Percentiles rank a stretch among this genome's conserved stretches.
Evolutionary conservation across 2,888 invertebrate species (phyloP).

Genomic region (Volucella bombylans): DNA sequence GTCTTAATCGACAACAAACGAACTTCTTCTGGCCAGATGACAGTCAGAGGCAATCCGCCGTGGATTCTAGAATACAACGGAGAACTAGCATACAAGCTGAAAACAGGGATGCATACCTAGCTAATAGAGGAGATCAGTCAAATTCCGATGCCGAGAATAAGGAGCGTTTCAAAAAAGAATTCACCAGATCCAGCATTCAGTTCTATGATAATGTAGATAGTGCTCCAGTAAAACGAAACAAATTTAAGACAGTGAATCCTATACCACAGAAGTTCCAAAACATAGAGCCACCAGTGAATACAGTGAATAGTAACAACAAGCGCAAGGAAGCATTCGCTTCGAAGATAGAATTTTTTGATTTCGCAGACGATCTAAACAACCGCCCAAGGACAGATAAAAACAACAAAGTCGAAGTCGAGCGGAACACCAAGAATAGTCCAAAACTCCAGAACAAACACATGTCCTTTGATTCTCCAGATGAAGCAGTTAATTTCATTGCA

Average conservation of each 20-base stretch:
- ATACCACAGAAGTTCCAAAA: slow-evolving; percentile 70
- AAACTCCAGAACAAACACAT: slow-evolving; percentile 77
- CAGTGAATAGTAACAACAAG: slow-evolving; percentile 76
- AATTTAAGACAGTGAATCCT: slow-evolving; percentile 76
- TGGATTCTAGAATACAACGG: slow-evolving; percentile 77
- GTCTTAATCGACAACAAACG: slow-evolving; percentile 80
- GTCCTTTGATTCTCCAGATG: slow-evolving; percentile 53
- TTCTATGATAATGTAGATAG: slow-evolving; percentile 79
- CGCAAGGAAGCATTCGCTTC: slow-evolving; percentile 80
- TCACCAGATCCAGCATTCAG: slow-evolving; percentile 81
- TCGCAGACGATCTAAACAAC: slow-evolving; percentile 78
- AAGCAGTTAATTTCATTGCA: slow-evolving; percentile 72
- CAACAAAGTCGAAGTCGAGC: slow-evolving; percentile 79
- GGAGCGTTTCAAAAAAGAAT: slow-evolving; percentile 80
- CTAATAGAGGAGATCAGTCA: slow-evolving; percentile 32
- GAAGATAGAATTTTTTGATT: slow-evolving; percentile 81
- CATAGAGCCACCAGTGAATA: slow-evolving; percentile 74
- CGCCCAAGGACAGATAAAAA: slow-evolving; percentile 80
- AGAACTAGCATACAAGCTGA: slow-evolving; percentile 77
- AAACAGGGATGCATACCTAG: slow-evolving; percentile 32
- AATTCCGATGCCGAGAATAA: slow-evolving; percentile 78
- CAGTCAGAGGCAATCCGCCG: slow-evolving; percentile 77
- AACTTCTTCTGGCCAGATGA: slow-evolving; percentile 83
- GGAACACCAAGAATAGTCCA: slow-evolving; percentile 80
- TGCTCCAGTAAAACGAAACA: slow-evolving; percentile 28